These are phyloP conservation scores for Meloidogyne hapla DNA, from an alignment of 1,140 invertebrate genomes.

Conservation along the genomic window DNA sequence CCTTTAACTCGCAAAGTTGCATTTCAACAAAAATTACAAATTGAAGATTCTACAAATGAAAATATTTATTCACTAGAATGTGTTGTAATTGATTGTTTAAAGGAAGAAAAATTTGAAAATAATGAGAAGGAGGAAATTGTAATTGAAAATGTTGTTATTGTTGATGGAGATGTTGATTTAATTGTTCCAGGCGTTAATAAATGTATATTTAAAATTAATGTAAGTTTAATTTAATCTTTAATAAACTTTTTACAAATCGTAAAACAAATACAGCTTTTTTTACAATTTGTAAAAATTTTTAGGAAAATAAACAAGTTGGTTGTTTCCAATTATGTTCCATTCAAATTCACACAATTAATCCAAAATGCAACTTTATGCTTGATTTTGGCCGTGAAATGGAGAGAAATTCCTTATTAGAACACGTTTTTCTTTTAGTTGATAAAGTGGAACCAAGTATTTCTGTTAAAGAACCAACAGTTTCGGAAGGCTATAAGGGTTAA, in stretches of 20 bases:
- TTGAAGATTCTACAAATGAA: neutral
- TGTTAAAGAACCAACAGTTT: neutral
- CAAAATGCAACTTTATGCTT: constrained; percentile 24
- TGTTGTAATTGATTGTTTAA: neutral
- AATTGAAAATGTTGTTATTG: neutral
- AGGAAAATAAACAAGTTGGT: constrained; percentile 21
- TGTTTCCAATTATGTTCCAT: constrained; percentile 25
- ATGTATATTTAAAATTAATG: neutral
- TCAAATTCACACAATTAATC: neutral
- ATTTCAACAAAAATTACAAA: neutral
- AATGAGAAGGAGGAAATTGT: neutral
- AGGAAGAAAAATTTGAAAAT: neutral
- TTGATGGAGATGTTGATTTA: neutral
- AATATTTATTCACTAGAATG: neutral
- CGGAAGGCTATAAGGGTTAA: neutral
- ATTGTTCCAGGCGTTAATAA: constrained; percentile 1
- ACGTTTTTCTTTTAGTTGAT: constrained; percentile 35
- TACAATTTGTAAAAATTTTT: neutral
- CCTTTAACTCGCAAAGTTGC: neutral
- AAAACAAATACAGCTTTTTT: no score
- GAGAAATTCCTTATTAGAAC: constrained; percentile 18
- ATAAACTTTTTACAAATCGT: no score
- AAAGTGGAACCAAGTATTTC: constrained; percentile 33
- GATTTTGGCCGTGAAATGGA: constrained; percentile 30
- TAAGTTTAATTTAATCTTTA: no score